Conservation (phyloP, 2,113 vertebrate species). For the Muntiacus reevesi region DNA sequence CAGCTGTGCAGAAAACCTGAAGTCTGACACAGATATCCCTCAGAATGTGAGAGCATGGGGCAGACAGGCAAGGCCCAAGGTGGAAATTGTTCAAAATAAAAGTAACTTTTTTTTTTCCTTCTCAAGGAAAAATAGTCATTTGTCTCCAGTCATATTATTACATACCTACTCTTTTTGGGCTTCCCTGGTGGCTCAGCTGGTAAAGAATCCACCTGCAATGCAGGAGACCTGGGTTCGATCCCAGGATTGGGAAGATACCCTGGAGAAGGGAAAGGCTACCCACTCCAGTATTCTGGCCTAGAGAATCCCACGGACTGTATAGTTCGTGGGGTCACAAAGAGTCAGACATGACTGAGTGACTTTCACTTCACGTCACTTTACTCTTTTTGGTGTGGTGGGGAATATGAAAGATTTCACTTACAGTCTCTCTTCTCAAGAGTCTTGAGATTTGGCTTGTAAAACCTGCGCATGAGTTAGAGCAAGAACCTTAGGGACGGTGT, state of each 20-base stretch:
- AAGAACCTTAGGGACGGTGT: accelerated
- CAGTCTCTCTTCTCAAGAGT: neutral
- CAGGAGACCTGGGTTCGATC: neutral
- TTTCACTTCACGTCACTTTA: neutral
- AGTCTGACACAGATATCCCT: accelerated
- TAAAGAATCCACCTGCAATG: neutral
- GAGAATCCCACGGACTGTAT: neutral
- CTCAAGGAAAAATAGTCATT: neutral
- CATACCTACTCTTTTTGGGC: neutral
- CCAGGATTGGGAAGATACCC: neutral
- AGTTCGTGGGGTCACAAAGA: neutral
- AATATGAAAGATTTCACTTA: neutral
- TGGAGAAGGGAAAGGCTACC: neutral
- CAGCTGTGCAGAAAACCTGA: accelerated
- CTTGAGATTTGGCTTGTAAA: neutral
- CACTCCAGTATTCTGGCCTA: neutral
- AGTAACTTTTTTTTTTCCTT: neutral
- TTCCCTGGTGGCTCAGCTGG: neutral
- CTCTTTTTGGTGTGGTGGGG: neutral
- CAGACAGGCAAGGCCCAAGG: neutral
- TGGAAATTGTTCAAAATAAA: neutral
- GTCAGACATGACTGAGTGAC: neutral
- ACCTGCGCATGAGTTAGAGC: accelerated
- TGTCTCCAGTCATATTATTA: neutral
- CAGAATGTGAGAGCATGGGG: neutral